These are phyloP conservation scores for Takifugu bimaculatus DNA, from an alignment of 2,113 vertebrate species.

Conservation along the genomic window DNA sequence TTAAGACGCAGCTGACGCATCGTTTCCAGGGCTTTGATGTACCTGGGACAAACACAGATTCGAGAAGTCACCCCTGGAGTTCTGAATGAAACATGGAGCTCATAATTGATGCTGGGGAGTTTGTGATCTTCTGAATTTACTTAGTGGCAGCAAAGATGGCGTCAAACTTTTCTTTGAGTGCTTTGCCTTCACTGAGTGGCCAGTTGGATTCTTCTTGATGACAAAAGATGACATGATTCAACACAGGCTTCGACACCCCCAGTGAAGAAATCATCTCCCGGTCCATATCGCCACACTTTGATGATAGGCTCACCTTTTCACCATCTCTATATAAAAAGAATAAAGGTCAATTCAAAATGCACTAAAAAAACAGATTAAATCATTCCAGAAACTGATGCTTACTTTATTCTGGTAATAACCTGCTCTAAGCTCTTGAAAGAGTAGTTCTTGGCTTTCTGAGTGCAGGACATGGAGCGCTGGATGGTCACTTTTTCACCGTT, in stretches of 20 bases:
- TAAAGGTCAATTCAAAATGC: background rate
- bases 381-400: conserved; percentile 38
- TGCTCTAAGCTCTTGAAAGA: conserved; percentile 92
- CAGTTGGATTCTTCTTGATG: conserved; percentile 99
- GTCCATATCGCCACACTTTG: conserved; percentile 95
- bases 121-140: conserved; percentile 59
- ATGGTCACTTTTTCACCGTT: conserved; percentile 83
- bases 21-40: conserved; percentile 95
- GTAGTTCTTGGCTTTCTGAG: conserved; percentile 90
- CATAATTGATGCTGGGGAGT: background rate
- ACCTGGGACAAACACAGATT: conserved; percentile 70
- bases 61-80: background rate
- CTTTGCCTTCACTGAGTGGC: conserved; percentile 94
- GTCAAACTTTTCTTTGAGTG: conserved; percentile 97
- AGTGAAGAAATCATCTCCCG: conserved; percentile 92
- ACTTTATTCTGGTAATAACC: conserved; percentile 89
- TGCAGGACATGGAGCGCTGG: conserved; percentile 91
- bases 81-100: background rate
- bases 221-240: conserved; percentile 97
- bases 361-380: background rate
- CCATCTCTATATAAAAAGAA: conserved; percentile 75
- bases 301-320: conserved; percentile 85
- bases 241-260: conserved; percentile 91
- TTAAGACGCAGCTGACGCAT: conserved; percentile 86
- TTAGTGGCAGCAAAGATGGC: conserved; percentile 98